Evolutionary conservation across 2,888 invertebrate species (phyloP).

Genomic region (Tridacna crocea): DNA sequence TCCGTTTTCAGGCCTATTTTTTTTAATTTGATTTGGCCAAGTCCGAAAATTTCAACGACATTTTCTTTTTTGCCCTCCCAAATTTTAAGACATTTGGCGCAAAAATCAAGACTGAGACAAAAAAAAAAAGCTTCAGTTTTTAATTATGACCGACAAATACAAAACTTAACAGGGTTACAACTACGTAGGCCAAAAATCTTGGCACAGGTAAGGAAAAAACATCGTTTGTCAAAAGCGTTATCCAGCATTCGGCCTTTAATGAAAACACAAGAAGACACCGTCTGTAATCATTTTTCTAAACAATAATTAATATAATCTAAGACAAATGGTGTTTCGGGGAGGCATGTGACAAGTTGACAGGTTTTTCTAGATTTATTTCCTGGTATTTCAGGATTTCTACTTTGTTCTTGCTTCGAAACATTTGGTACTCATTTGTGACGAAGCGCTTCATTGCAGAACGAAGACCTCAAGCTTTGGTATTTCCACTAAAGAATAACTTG

Average conservation of each 20-base stretch:
- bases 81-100: too few relatives aligned
- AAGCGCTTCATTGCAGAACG: conserved; percentile 62
- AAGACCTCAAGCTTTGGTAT: conserved; percentile 40
- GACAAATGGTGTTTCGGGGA: conserved; percentile 37
- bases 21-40: too few relatives aligned
- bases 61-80: too few relatives aligned
- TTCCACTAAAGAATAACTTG: conserved; percentile 23
- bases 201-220: too few relatives aligned
- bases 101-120: too few relatives aligned
- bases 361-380: conserved; percentile 45
- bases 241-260: conserved; percentile 3
- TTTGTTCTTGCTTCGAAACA: conserved; percentile 50
- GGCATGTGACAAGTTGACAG: conserved; percentile 58
- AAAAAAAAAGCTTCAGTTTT: too few relatives aligned
- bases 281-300: conserved; percentile 26
- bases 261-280: conserved; percentile 21
- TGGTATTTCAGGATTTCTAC: conserved; percentile 38
- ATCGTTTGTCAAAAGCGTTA: not conserved
- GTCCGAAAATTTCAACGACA: too few relatives aligned
- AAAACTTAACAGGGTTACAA: too few relatives aligned
- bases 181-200: too few relatives aligned
- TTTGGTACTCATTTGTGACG: conserved; percentile 64
- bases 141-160: too few relatives aligned
- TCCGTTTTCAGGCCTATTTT: too few relatives aligned
- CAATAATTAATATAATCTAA: conserved; percentile 40